Evolutionary conservation across 2,113 vertebrate species (phyloP).

Genomic region (Toxostoma redivivum): DNA sequence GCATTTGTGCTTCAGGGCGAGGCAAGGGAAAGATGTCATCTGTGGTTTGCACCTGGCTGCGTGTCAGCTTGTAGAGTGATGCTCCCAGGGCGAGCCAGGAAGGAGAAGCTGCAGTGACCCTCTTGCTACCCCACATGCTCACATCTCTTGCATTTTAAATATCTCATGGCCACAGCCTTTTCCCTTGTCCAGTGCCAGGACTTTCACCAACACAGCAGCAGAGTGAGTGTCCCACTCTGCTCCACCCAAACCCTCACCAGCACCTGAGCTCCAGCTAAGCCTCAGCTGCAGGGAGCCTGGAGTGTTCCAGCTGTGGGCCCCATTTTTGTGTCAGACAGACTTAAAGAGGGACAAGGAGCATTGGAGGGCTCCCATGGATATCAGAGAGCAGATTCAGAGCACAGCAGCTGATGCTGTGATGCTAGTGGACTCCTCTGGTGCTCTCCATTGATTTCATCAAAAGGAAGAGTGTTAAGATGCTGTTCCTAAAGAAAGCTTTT

Average conservation of each 20-base stretch:
- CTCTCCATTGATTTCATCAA: slow-evolving; percentile 22
- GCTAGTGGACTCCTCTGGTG: slow-evolving; percentile 1
- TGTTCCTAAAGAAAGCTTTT: background rate
- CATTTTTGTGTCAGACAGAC: background rate
- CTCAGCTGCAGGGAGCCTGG: background rate
- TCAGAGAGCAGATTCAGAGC: background rate
- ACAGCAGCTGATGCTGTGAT: background rate
- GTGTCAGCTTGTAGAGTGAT: fast-evolving
- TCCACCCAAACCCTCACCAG: background rate
- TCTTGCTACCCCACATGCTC: background rate
- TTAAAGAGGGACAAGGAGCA: background rate
- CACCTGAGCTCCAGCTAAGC: background rate
- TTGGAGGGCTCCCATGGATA: background rate
- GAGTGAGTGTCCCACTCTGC: fast-evolving
- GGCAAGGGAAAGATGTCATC: background rate
- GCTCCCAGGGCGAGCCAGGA: background rate
- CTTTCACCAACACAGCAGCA: fast-evolving
- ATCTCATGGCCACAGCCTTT: background rate
- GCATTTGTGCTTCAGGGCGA: background rate
- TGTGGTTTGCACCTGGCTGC: background rate
- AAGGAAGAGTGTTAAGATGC: background rate
- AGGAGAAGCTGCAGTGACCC: background rate
- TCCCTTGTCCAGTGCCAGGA: background rate
- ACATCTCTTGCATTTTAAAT: background rate
- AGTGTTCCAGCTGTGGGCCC: background rate